phyloP scores from a whole-genome alignment of 2,113 vertebrate species.

The Blennius ocellaris region DNA sequence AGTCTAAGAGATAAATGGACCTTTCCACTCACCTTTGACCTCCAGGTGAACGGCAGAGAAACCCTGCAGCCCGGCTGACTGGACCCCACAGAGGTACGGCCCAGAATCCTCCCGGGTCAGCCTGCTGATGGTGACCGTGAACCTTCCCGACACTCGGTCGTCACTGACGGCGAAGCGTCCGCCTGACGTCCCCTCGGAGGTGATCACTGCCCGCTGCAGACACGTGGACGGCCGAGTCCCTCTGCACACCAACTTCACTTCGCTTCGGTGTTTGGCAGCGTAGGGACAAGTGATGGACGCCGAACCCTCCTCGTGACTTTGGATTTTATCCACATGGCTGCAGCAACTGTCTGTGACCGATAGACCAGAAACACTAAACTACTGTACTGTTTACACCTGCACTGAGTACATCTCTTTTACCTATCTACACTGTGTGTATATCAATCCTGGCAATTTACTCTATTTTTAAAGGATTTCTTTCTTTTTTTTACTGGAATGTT shows the following conservation, averaged over 20 bases:
- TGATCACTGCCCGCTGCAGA: slow-evolving; percentile 38
- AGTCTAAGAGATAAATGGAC: too few species aligned
- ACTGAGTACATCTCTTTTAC: too few species aligned
- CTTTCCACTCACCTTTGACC: slow-evolving; percentile 38
- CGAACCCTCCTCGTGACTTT: slow-evolving; percentile 12
- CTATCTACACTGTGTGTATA: too few species aligned
- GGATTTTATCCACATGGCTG: background rate
- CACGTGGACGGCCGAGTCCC: slow-evolving; percentile 16
- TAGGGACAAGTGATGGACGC: slow-evolving; percentile 31
- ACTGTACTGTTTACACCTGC: too few species aligned
- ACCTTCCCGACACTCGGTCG: background rate
- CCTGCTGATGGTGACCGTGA: slow-evolving; percentile 24
- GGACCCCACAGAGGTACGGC: slow-evolving; percentile 39
- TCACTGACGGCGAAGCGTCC: slow-evolving; percentile 19
- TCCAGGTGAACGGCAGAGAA: slow-evolving; percentile 40
- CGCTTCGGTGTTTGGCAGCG: background rate
- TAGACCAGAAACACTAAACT: too few species aligned
- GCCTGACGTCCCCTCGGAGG: background rate
- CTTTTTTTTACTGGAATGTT: too few species aligned
- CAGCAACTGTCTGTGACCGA: slow-evolving; percentile 52
- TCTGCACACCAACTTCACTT: slow-evolving; percentile 61
- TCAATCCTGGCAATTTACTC: too few species aligned
- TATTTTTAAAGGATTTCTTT: too few species aligned
- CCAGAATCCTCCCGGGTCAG: slow-evolving; percentile 34
- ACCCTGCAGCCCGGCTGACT: slow-evolving; percentile 1